Evolutionary conservation across 2,113 vertebrate species (phyloP).

Genomic region (Crotalus tigris): DNA sequence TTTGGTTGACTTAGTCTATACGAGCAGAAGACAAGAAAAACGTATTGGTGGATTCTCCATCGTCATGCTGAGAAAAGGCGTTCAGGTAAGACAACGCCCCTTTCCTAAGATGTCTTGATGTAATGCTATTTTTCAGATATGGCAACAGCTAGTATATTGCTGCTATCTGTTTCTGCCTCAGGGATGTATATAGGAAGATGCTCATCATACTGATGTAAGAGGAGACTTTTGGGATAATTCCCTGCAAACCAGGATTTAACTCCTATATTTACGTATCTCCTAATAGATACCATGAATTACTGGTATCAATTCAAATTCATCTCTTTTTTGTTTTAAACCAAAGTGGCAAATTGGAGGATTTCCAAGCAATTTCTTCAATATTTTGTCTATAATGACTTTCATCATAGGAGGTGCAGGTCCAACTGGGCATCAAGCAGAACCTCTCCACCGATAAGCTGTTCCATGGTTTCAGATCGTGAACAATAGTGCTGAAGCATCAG

Average conservation of each 20-base stretch:
- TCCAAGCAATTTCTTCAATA: neutral
- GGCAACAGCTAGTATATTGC: neutral
- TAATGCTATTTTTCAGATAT: neutral
- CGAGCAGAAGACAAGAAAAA: too few species aligned
- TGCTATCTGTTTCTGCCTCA: neutral
- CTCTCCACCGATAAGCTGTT: neutral
- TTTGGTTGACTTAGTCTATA: too few species aligned
- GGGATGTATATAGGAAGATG: neutral
- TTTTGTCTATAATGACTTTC: neutral
- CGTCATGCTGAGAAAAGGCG: too few species aligned
- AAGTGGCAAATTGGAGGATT: neutral
- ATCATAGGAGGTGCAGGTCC: neutral
- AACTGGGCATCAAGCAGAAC: neutral
- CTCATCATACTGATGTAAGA: neutral
- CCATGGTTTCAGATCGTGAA: neutral
- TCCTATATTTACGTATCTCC: neutral
- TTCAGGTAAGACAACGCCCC: too few species aligned
- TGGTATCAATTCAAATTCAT: neutral
- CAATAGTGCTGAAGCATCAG: neutral
- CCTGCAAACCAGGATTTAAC: neutral
- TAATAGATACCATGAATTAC: neutral
- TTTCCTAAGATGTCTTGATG: neutral
- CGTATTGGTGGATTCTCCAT: too few species aligned
- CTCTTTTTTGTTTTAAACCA: neutral
- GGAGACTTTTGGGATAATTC: neutral